Evolutionary conservation across 1,140 invertebrate genomes (phyloP).

Genomic region (Physella acuta): DNA sequence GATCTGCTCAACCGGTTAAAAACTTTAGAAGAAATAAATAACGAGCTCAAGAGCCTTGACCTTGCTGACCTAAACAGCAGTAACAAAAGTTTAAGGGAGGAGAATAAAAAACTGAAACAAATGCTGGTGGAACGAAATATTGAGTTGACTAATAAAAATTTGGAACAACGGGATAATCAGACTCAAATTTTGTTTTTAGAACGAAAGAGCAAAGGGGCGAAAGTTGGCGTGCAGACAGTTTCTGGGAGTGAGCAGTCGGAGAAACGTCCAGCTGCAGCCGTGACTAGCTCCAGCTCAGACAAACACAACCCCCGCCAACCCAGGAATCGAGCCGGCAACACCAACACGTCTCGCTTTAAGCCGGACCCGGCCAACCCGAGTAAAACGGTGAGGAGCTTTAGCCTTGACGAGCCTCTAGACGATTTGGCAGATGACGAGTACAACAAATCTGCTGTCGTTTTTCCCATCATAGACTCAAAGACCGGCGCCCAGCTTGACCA

Average conservation of each 20-base stretch:
- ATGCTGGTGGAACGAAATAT: conserved; percentile 35
- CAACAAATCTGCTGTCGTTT: conserved; percentile 14
- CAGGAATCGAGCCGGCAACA: not conserved
- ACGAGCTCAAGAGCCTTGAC: conserved; percentile 14
- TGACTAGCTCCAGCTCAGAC: not conserved
- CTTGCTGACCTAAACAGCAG: conserved; percentile 4
- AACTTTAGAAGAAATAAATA: conserved; percentile 24
- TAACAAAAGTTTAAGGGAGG: conserved; percentile 27
- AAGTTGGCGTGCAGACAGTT: conserved; percentile 26
- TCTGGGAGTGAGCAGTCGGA: not conserved
- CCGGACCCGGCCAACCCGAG: not conserved
- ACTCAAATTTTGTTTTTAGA: conserved; percentile 26
- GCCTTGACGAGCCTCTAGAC: not conserved
- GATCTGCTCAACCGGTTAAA: conserved; percentile 19
- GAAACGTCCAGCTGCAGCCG: not conserved
- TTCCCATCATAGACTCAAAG: conserved; percentile 7
- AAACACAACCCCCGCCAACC: not conserved
- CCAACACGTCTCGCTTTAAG: not conserved
- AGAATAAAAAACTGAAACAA: conserved; percentile 32
- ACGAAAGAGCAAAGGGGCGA: conserved; percentile 28
- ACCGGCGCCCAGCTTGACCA: not conserved
- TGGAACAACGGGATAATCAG: conserved; percentile 19
- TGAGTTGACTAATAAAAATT: conserved; percentile 24
- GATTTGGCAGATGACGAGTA: not conserved
- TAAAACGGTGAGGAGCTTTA: conserved; percentile 16